Conservation (phyloP, 2,113 vertebrate genomes). For the Sylvilagus bachmani region DNA sequence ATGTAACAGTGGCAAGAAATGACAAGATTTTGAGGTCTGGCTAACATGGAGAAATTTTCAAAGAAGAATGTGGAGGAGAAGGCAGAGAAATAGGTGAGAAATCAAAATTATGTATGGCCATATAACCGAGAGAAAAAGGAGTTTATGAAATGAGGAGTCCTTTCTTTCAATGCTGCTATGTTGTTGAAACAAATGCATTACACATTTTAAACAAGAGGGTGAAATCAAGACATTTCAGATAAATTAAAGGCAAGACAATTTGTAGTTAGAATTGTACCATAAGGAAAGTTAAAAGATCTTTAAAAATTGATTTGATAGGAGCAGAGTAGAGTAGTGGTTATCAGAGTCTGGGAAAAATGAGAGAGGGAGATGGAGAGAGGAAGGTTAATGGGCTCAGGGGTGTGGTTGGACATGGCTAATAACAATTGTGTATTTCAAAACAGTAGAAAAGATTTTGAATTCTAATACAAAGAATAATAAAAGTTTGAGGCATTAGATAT, state of each 20-base stretch:
- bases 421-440: background rate
- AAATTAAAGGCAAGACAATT: slow-evolving; percentile 27
- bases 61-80: background rate
- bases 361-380: background rate
- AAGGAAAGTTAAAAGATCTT: background rate
- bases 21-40: background rate
- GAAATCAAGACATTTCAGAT: slow-evolving; percentile 4
- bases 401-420: background rate
- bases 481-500: background rate
- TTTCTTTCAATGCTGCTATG: background rate
- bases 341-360: too few relatives aligned
- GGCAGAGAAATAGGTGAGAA: background rate
- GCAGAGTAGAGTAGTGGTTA: background rate
- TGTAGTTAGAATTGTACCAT: background rate
- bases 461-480: background rate
- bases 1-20: background rate
- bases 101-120: background rate
- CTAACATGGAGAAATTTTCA: background rate
- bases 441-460: background rate
- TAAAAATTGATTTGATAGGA: background rate
- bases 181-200: background rate
- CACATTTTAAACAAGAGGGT: background rate
- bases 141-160: background rate
- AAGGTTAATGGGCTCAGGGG: background rate
- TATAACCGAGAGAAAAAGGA: background rate